Evolutionary conservation across 2,113 vertebrate genomes (phyloP).

Genomic region (Daphoenositta chrysoptera): DNA sequence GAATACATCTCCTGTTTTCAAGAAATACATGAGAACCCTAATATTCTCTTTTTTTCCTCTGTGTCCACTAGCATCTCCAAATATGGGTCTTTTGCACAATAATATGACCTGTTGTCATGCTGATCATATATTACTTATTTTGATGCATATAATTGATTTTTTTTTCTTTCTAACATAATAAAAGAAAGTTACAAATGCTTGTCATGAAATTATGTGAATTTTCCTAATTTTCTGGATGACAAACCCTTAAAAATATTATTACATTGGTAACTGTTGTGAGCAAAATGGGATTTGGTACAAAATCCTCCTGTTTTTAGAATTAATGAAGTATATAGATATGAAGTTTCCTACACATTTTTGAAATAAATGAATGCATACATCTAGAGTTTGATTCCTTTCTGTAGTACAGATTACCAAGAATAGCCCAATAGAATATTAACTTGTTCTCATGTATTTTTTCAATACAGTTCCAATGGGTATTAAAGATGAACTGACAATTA

Average conservation of each 20-base stretch:
- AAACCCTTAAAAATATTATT: neutral
- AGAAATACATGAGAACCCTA: neutral
- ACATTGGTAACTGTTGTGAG: neutral
- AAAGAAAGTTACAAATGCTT: neutral
- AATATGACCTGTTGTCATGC: neutral
- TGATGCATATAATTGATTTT: neutral
- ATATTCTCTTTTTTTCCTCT: neutral
- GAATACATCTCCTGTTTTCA: neutral
- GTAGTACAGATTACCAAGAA: neutral
- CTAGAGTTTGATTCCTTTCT: neutral
- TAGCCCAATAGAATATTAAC: neutral
- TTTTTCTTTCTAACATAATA: slow-evolving; percentile 1
- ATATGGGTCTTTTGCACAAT: neutral
- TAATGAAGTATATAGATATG: neutral
- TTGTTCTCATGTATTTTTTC: neutral
- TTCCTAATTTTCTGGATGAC: neutral
- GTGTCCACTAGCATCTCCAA: neutral
- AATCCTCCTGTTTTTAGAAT: neutral
- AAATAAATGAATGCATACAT: neutral
- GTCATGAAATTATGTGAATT: neutral
- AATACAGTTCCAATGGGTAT: neutral
- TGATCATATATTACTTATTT: neutral
- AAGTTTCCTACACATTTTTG: neutral
- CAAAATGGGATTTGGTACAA: neutral
- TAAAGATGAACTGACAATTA: neutral